Percentiles rank a stretch among this genome's conserved stretches.
These are phyloP conservation scores for Prionailurus bengalensis DNA, from an alignment of 2,113 vertebrate species.

Conservation along the genomic window DNA sequence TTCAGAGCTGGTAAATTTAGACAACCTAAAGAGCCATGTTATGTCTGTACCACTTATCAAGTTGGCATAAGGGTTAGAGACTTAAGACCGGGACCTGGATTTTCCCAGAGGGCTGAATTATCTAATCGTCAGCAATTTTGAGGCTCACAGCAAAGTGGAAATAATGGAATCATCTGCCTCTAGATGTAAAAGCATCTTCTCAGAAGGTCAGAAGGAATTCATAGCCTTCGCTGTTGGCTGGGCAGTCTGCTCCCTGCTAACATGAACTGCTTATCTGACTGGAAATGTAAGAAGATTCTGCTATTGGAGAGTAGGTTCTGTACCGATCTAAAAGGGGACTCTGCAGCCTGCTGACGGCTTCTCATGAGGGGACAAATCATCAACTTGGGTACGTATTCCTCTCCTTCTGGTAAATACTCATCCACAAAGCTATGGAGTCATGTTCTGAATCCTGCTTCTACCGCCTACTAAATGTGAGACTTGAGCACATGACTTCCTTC, in stretches of 20 bases:
- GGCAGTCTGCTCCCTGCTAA: not conserved
- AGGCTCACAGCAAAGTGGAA: constrained; percentile 25
- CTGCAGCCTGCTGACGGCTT: not conserved
- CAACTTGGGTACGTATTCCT: not conserved
- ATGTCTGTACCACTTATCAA: constrained; percentile 37
- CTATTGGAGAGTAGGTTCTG: not conserved
- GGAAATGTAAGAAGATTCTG: not conserved
- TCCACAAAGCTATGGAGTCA: not conserved
- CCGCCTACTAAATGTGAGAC: constrained; percentile 61
- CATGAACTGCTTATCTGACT: not conserved
- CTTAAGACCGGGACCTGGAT: not conserved
- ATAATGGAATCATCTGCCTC: constrained; percentile 36
- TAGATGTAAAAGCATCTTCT: not conserved
- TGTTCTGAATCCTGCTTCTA: constrained; percentile 34
- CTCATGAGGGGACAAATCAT: not conserved
- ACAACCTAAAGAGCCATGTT: constrained; percentile 16
- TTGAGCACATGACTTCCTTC: constrained; percentile 37
- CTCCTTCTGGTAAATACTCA: not conserved
- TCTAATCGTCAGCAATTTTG: constrained; percentile 38
- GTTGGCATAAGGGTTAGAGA: not conserved
- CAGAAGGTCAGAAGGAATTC: not conserved
- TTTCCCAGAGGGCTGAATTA: constrained; percentile 59
- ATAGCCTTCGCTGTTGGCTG: not conserved
- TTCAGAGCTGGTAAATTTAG: constrained; percentile 68
- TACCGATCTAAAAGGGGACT: not conserved